Base-by-base conservation (phyloP, 2,888 invertebrate genomes). In the Thereva unica region DNA sequence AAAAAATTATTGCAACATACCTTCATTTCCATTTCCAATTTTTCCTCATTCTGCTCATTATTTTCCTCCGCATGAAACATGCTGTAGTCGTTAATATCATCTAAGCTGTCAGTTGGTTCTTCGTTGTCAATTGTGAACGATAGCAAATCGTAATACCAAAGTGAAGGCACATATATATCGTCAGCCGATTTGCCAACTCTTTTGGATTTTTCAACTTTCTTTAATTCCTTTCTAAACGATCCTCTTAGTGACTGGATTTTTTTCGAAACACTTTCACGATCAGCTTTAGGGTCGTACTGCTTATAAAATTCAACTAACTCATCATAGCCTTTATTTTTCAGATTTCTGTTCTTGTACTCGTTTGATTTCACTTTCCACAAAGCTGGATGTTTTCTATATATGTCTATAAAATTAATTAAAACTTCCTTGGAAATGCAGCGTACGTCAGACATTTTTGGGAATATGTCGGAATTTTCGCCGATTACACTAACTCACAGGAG, bases 61-160 rank as follows among this genome's bases (percentile, higher is more conserved):
- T 23, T 23, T 23, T 49, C 49, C 49, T 53, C 53, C 53, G 38
- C 23, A 53, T 4, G 38, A 53, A 53, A 53, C 1, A 53, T 53
- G n/a, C 37, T 53, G 3, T 53, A 4, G 35, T 53, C 53, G 8
- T 7, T 53, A 12, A 56, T 56, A 41, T 41, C 42, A 56, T 56
- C 56, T 4, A 56, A 12, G 42, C 56, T 56, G 3, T 41, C 23
- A 7, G 42, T 56, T 41, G 42, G 42, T 41, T 41, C 3, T 41
- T 56, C 56, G 23, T 40, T 42, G 42, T 56, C 56, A 41, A 41
- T 12, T 1, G 56, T 56, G 41, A 56, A 56, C 10, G 42, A 6
- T 12, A 56, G 41, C 41, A 56, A n/a, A 56, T 56, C 41, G 41
- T 56, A 56, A 12, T 56, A 56, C 56, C 56, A 56, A 5, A 56